Conservation (phyloP, 2,888 invertebrate genomes). For the Ceriagrion tenellum region DNA sequence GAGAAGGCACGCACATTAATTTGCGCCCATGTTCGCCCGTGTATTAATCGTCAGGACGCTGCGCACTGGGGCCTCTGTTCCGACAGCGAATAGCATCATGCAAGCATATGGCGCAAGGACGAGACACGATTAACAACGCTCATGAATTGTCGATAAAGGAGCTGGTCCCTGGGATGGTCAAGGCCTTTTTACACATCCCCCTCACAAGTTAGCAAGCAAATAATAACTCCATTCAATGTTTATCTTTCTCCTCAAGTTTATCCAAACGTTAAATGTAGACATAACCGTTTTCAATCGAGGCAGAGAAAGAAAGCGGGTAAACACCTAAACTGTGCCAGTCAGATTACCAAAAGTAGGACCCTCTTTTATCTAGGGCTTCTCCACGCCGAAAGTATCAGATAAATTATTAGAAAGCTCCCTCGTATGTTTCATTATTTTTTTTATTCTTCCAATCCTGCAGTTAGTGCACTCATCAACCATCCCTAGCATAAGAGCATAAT, state of each 20-base stretch:
- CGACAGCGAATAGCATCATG: not conserved
- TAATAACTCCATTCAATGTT: not conserved
- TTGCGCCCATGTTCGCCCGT: not conserved
- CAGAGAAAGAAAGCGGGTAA: not conserved
- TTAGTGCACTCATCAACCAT: too few species aligned
- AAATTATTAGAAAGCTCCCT: not conserved
- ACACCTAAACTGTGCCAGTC: not conserved
- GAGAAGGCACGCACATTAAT: not conserved
- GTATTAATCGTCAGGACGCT: not conserved
- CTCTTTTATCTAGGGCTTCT: not conserved
- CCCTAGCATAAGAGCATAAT: too few species aligned
- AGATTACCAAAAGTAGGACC: not conserved
- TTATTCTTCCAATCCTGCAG: not conserved
- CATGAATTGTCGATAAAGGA: not conserved
- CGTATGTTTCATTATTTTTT: not conserved
- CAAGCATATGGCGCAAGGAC: not conserved
- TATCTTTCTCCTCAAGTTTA: too few species aligned
- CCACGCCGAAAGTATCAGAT: not conserved
- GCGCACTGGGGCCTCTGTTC: not conserved
- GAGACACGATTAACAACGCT: not conserved
- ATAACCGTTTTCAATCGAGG: not conserved
- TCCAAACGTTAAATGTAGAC: not conserved
- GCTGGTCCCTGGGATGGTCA: too few species aligned
- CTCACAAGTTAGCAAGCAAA: not conserved
- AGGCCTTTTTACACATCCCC: too few species aligned